phyloP scores from a whole-genome alignment of 2,113 vertebrate genomes.

The Spilogale gracilis region DNA sequence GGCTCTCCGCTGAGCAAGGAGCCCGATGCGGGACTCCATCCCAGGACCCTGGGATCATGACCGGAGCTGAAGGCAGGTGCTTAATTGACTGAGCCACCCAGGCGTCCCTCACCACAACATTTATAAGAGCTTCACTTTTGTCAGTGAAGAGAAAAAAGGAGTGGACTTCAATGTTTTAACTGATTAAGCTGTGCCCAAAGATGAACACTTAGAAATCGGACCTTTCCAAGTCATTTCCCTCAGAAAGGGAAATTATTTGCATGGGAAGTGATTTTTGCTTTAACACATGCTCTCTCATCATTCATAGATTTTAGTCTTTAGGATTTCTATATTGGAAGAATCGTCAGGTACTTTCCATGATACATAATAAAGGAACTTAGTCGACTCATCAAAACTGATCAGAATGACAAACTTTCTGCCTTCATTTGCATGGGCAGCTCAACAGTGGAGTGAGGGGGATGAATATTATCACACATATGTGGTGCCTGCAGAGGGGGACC shows the following conservation, averaged over 20 bases:
- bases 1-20: no score
- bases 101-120: background rate
- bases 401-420: background rate
- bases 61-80: no score
- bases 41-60: no score
- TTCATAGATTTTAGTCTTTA: background rate
- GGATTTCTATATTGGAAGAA: background rate
- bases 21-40: no score
- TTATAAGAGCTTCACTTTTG: background rate
- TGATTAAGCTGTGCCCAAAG: background rate
- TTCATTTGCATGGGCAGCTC: background rate
- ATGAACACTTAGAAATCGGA: background rate
- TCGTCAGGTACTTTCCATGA: background rate
- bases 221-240: background rate
- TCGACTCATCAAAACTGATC: background rate
- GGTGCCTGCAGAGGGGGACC: background rate
- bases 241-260: background rate
- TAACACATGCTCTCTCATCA: background rate
- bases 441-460: background rate
- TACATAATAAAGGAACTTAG: conserved; percentile 9
- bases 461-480: background rate
- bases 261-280: background rate
- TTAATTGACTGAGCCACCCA: no score
- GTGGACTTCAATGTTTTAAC: background rate
- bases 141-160: background rate